Conservation (phyloP, 2,797 vertebrate genomes). For the Anguilla marmorata region DNA sequence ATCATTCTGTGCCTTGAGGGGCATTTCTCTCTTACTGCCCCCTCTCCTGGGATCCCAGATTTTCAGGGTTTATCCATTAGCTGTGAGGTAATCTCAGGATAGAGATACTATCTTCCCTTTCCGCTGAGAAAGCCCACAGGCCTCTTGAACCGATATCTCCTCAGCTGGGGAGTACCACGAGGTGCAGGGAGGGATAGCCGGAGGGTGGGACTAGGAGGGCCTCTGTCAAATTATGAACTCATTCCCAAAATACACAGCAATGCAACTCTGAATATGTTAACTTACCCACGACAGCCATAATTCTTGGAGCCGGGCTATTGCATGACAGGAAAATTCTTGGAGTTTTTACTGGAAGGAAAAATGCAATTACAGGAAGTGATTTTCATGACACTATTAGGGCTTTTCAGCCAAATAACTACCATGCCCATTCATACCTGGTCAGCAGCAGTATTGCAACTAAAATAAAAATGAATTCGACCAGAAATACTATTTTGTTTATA, state of each 20-base stretch:
- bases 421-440: background rate
- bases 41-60: background rate
- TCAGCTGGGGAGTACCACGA: conserved; percentile 8
- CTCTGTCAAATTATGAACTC: background rate
- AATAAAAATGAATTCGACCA: background rate
- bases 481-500: background rate
- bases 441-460: background rate
- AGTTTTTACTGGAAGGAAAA: background rate
- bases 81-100: conserved; percentile 22
- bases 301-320: conserved; percentile 16
- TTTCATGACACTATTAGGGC: background rate
- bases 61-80: conserved; percentile 17
- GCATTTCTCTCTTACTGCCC: background rate
- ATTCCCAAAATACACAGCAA: background rate
- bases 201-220: background rate
- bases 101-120: background rate
- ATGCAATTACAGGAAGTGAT: background rate
- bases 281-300: background rate
- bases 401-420: background rate
- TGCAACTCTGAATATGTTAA: background rate
- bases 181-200: background rate
- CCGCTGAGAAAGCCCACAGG: background rate
- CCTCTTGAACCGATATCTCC: conserved; percentile 22
- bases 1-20: background rate
- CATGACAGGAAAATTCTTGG: background rate